These are phyloP conservation scores for Rana temporaria DNA, from an alignment of 2,113 vertebrate genomes.

Conservation along the genomic window DNA sequence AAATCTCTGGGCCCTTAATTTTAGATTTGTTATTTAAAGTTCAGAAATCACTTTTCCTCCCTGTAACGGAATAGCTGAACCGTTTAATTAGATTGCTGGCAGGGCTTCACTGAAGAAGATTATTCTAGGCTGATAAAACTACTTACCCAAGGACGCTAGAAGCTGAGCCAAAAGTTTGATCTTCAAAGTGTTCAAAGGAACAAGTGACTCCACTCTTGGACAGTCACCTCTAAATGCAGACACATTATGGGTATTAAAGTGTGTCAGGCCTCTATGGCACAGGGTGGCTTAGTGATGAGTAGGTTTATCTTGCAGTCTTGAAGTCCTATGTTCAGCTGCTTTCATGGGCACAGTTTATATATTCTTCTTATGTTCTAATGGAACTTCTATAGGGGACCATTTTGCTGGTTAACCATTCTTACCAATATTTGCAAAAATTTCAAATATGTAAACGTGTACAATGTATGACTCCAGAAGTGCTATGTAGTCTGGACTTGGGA, in stretches of 20 bases:
- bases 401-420: too few relatives aligned
- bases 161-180: slow-evolving; percentile 27
- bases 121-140: slow-evolving; percentile 44
- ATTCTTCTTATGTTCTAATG: too few relatives aligned
- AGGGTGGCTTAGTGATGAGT: too few relatives aligned
- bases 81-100: slow-evolving; percentile 42
- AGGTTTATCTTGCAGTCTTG: too few relatives aligned
- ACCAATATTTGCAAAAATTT: too few relatives aligned
- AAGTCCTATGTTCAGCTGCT: too few relatives aligned
- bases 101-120: slow-evolving; percentile 15
- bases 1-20: background rate
- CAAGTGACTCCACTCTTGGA: background rate
- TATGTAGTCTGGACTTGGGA: too few relatives aligned
- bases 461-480: too few relatives aligned
- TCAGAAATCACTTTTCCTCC: slow-evolving; percentile 6
- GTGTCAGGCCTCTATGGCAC: too few relatives aligned
- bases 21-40: background rate
- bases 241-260: background rate
- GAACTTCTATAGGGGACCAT: too few relatives aligned
- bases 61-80: background rate
- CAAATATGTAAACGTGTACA: too few relatives aligned
- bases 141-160: slow-evolving; percentile 32
- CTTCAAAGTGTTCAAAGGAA: slow-evolving; percentile 34
- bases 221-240: slow-evolving; percentile 6
- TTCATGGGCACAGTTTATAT: too few relatives aligned